Evolutionary conservation across 2,888 invertebrate genomes (phyloP).

Genomic region (Teleogryllus oceanicus): DNA sequence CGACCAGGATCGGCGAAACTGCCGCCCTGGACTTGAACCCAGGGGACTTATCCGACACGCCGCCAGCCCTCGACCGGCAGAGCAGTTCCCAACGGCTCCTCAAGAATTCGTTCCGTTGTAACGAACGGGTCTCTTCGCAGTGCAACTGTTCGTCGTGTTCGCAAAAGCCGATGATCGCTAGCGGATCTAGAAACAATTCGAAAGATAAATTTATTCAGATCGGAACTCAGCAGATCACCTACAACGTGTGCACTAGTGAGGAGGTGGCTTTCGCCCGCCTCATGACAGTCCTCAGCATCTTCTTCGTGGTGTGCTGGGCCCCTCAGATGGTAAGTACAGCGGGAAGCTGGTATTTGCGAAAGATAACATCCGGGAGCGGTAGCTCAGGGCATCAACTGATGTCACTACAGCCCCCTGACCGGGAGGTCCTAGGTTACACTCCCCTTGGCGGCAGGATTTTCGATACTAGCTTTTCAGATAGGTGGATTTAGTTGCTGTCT

Average conservation of each 20-base stretch:
- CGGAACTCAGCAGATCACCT: conserved; percentile 33
- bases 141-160: neutral
- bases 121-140: neutral
- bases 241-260: conserved; percentile 63
- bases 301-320: conserved; percentile 82
- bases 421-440: no score
- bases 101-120: neutral
- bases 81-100: neutral
- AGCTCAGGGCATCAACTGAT: no score
- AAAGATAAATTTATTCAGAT: neutral
- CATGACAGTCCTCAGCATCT: conserved; percentile 77
- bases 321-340: conserved; percentile 72
- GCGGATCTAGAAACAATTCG: neutral
- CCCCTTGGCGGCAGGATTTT: no score
- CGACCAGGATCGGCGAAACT: neutral
- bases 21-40: neutral
- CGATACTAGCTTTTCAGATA: no score
- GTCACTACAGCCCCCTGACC: no score
- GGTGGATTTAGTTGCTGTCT: no score
- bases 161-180: neutral
- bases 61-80: neutral
- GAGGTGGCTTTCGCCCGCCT: conserved; percentile 81
- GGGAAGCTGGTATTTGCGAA: neutral
- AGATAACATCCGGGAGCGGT: no score
- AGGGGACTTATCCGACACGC: neutral